phyloP scores from a whole-genome alignment of 2,113 vertebrate genomes.

The Pseudopodoces humilis region DNA sequence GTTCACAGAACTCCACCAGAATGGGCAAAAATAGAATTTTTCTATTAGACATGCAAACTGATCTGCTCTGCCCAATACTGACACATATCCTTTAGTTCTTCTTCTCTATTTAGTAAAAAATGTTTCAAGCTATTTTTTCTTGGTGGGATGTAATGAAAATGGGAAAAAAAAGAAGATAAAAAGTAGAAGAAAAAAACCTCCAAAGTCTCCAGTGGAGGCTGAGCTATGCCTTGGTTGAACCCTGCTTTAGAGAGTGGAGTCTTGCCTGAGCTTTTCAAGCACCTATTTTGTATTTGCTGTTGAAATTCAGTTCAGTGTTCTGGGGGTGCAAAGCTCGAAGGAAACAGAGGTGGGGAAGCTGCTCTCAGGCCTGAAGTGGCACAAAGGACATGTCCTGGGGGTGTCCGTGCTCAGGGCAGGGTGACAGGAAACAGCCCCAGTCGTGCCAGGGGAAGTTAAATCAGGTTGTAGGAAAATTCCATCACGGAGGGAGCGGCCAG shows the following conservation, averaged over 20 bases:
- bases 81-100: constrained; percentile 7
- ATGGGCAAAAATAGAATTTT: constrained; percentile 49
- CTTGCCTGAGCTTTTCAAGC: background rate
- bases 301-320: background rate
- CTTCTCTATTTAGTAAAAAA: background rate
- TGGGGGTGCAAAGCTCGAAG: background rate
- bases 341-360: fast-evolving
- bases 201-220: background rate
- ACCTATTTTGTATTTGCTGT: background rate
- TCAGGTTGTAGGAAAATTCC: background rate
- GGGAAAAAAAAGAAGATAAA: background rate
- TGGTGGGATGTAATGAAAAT: background rate
- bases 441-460: background rate
- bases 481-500: background rate
- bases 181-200: too few relatives aligned
- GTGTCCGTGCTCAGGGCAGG: background rate
- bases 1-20: background rate
- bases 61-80: background rate
- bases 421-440: background rate
- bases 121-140: background rate
- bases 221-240: background rate
- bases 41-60: constrained; percentile 22
- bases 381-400: too few relatives aligned
- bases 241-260: background rate
- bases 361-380: too few relatives aligned